phyloP scores from a whole-genome alignment of 2,113 vertebrate genomes.

The Vimba vimba region DNA sequence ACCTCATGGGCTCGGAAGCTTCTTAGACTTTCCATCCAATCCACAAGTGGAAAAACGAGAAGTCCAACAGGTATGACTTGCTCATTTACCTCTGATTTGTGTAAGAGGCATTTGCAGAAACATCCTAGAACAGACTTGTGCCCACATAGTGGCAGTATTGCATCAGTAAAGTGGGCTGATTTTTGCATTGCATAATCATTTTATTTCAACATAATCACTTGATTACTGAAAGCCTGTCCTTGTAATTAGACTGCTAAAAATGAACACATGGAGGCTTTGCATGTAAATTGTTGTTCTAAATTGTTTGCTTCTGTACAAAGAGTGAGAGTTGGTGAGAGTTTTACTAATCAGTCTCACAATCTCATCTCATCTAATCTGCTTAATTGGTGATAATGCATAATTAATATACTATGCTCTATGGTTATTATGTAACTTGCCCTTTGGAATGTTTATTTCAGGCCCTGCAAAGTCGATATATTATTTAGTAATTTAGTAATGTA shows the following conservation, averaged over 20 bases:
- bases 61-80: background rate
- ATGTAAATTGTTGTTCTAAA: background rate
- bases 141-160: slow-evolving; percentile 73
- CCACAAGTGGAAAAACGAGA: background rate
- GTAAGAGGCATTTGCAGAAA: background rate
- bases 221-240: background rate
- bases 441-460: background rate
- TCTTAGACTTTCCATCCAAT: background rate
- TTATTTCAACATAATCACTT: background rate
- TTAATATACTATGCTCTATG: background rate
- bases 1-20: background rate
- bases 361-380: background rate
- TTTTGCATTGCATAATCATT: background rate
- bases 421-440: background rate
- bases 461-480: background rate
- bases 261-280: background rate
- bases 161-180: slow-evolving; percentile 5
- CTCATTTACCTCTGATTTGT: background rate
- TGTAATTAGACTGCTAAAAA: background rate
- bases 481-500: too few relatives aligned
- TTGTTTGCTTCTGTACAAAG: background rate
- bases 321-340: background rate
- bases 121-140: background rate
- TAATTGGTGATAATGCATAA: background rate
- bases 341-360: background rate